Conservation (phyloP, 2,797 vertebrate species). For the Sternarchorhynchus goeldii region DNA sequence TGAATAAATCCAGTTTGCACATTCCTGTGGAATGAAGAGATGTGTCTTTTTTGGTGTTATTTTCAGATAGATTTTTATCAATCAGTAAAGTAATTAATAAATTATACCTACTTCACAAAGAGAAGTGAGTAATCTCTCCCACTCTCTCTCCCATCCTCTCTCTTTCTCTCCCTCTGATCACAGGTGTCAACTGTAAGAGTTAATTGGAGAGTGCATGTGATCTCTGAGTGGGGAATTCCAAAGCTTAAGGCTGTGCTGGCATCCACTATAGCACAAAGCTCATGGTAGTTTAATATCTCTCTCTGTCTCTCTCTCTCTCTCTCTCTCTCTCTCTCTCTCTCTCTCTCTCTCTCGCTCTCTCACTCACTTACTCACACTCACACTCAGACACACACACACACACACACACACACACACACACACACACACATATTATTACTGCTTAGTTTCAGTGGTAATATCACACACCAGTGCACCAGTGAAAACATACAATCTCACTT, state of each 20-base stretch:
- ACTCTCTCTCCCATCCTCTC: conserved; percentile 25
- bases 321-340: conserved; percentile 36
- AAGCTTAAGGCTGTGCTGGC: conserved; percentile 75
- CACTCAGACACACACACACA: background rate
- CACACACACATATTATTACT: conserved; percentile 11
- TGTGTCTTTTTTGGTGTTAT: background rate
- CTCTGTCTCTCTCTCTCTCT: conserved; percentile 31
- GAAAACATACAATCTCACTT: conserved; percentile 44
- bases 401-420: conserved; percentile 15
- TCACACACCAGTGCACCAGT: conserved; percentile 30
- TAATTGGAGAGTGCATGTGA: conserved; percentile 78
- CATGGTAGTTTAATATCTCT: conserved; percentile 41
- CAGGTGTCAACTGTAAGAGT: conserved; percentile 71
- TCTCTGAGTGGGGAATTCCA: conserved; percentile 85
- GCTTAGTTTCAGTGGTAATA: conserved; percentile 42
- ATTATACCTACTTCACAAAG: conserved; percentile 16
- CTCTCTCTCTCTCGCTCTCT: conserved; percentile 24
- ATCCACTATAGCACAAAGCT: conserved; percentile 66
- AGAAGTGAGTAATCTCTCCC: conserved; percentile 12
- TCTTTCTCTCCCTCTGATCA: conserved; percentile 56
- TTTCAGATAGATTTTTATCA: conserved; percentile 11
- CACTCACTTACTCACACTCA: conserved; percentile 27
- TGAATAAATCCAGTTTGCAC: background rate
- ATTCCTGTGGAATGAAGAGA: background rate
- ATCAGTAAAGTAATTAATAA: conserved; percentile 5